phyloP scores from a whole-genome alignment of 2,797 vertebrate genomes.

The Platyrinchus mystaceus region DNA sequence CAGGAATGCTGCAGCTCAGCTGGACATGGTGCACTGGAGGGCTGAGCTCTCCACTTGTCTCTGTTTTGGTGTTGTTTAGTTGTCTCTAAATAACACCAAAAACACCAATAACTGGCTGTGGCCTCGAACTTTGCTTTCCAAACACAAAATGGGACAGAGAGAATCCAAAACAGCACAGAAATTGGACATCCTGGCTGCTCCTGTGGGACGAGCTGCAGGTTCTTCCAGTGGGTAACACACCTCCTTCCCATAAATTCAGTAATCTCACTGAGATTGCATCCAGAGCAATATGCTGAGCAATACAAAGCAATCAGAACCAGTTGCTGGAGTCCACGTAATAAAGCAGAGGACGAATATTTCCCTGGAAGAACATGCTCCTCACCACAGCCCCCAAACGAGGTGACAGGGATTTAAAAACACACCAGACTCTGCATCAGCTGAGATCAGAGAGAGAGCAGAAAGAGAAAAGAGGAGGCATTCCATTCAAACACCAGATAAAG shows the following conservation, averaged over 20 bases:
- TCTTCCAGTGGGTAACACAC: background rate
- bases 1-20: background rate
- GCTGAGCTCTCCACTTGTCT: background rate
- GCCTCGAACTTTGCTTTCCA: background rate
- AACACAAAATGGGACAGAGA: background rate
- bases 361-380: background rate
- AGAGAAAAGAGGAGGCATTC: background rate
- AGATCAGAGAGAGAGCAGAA: background rate
- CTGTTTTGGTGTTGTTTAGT: background rate
- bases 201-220: background rate
- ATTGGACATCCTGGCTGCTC: background rate
- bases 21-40: background rate
- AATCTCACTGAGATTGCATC: background rate
- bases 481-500: background rate
- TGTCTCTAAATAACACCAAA: background rate
- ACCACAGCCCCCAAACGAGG: background rate
- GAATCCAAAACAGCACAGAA: background rate
- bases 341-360: background rate
- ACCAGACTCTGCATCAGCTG: background rate
- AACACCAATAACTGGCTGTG: no score
- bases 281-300: background rate
- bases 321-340: background rate
- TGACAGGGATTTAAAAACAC: background rate
- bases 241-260: background rate
- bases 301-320: background rate